Evolutionary conservation across 2,113 vertebrate species (phyloP).

Genomic region (Tachysurus fulvidraco): DNA sequence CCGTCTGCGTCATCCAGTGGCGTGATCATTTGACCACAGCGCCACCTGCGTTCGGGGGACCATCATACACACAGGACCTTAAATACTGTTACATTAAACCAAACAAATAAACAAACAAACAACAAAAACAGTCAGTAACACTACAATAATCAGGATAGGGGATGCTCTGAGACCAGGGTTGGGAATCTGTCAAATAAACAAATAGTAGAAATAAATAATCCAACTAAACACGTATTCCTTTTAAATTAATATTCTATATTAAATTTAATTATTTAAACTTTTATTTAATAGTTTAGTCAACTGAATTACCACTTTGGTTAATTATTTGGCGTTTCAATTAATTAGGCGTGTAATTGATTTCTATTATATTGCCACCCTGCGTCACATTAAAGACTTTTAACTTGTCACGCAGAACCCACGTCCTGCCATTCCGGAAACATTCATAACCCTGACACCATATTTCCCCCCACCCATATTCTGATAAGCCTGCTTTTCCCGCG

Average conservation of each 20-base stretch:
- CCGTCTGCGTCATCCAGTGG: not conserved
- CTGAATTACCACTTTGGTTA: not conserved
- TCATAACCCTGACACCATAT: not conserved
- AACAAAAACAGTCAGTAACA: not conserved
- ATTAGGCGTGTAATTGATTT: not conserved
- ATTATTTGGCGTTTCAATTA: not conserved
- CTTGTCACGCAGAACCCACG: slow-evolving; percentile 1
- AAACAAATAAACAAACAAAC: not conserved
- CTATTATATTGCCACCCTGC: not conserved
- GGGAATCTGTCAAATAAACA: not conserved
- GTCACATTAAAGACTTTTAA: slow-evolving; percentile 16
- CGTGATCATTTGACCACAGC: slow-evolving; percentile 9
- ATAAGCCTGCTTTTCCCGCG: no score
- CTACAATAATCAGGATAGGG: not conserved
- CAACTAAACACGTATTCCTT: not conserved
- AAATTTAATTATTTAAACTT: not conserved
- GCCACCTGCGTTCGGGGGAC: slow-evolving; percentile 19
- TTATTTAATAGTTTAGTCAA: not conserved
- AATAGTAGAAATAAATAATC: not conserved
- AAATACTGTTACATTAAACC: not conserved
- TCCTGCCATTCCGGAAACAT: slow-evolving; percentile 25
- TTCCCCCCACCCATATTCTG: not conserved
- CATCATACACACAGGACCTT: not conserved
- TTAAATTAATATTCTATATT: not conserved
- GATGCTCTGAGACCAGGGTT: not conserved